These are phyloP conservation scores for Melanotaenia parkinsoni DNA, from an alignment of 2,797 vertebrate genomes.

Conservation along the genomic window DNA sequence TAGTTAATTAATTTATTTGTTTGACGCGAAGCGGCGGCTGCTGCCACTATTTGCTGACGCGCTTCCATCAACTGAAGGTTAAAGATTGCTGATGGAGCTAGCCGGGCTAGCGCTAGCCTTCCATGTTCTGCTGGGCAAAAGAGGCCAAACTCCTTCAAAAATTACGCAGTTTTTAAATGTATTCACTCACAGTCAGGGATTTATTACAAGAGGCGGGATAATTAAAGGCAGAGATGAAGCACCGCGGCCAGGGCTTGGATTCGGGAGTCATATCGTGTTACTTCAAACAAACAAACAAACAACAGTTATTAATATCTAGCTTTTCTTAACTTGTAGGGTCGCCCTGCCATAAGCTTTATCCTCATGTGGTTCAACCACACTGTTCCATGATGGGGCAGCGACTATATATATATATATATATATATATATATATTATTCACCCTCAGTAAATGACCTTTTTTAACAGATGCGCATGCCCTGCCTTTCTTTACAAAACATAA, in stretches of 20 bases:
- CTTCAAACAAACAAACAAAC: slow-evolving; percentile 3
- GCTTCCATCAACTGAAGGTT: slow-evolving; percentile 77
- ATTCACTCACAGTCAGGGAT: not conserved
- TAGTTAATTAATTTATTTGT: not conserved
- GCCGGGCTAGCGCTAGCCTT: slow-evolving; percentile 68
- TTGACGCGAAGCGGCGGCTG: not conserved
- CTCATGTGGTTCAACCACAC: too few species aligned
- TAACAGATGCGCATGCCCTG: not conserved
- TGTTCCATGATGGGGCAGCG: too few species aligned
- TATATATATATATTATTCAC: too few species aligned
- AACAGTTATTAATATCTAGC: slow-evolving; percentile 7
- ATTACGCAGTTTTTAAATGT: slow-evolving; percentile 40
- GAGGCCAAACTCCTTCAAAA: slow-evolving; percentile 63
- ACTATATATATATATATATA: too few species aligned
- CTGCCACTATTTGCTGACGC: slow-evolving; percentile 53
- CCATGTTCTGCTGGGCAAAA: slow-evolving; percentile 13
- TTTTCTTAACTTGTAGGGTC: slow-evolving; percentile 50
- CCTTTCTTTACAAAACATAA: not conserved
- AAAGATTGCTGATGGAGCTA: slow-evolving; percentile 75
- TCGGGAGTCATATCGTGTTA: not conserved
- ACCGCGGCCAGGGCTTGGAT: not conserved
- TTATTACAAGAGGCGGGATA: not conserved
- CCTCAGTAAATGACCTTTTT: too few species aligned
- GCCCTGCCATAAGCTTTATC: not conserved
- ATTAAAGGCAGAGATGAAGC: too few species aligned